Evolutionary conservation across 2,113 vertebrate genomes (phyloP).

Genomic region (Agelaius tricolor): DNA sequence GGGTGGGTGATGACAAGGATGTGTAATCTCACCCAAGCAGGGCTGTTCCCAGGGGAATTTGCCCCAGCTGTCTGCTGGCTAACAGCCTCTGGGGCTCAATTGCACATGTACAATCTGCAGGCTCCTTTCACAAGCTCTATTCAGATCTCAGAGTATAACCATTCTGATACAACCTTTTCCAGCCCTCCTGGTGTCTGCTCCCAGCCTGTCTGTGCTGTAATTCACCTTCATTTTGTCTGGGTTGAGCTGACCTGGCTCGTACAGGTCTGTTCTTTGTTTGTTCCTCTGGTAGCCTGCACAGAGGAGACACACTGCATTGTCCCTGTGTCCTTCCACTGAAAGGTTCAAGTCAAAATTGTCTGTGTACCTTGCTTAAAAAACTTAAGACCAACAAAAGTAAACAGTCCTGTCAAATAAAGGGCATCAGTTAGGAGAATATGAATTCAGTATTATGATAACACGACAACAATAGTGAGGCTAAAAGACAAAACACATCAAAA

Average conservation of each 20-base stretch:
- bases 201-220: neutral
- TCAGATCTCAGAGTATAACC: neutral
- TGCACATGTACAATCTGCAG: neutral
- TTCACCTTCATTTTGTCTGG: neutral
- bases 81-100: neutral
- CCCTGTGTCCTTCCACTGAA: neutral
- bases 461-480: fast-evolving
- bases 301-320: neutral
- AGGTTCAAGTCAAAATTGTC: neutral
- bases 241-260: neutral
- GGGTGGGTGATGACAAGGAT: neutral
- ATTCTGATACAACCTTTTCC: neutral
- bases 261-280: neutral
- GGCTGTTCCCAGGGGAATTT: neutral
- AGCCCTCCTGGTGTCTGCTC: neutral
- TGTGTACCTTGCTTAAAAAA: neutral
- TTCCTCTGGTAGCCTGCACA: neutral
- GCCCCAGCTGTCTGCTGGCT: neutral
- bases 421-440: neutral
- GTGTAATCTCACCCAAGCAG: neutral
- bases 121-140: neutral
- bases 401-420: neutral
- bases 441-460: neutral
- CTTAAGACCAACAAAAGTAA: neutral
- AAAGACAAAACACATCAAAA: conserved; percentile 20